phyloP scores from a whole-genome alignment of 2,888 invertebrate species.

The Pecten maximus region DNA sequence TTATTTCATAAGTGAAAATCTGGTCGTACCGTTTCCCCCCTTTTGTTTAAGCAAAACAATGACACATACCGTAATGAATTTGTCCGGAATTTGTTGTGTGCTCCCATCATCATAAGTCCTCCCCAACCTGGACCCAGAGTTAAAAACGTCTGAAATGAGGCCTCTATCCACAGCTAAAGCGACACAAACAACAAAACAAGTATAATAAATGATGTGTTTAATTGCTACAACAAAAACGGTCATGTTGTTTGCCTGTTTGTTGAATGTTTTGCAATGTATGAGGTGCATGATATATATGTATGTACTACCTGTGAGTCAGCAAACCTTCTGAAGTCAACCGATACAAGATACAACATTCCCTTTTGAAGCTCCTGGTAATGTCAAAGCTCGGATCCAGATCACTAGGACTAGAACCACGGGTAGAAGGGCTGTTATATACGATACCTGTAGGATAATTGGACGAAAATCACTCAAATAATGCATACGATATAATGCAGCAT shows the following conservation, averaged over 20 bases:
- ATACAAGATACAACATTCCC: conserved; percentile 15
- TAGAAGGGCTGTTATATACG: neutral
- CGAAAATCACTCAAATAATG: neutral
- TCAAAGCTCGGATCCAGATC: neutral
- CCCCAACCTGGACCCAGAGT: conserved; percentile 8
- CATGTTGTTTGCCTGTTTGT: neutral
- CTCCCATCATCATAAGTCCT: neutral
- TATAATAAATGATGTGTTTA: neutral
- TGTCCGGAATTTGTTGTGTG: neutral
- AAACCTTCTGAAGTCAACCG: conserved; percentile 19
- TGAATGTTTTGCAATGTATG: neutral
- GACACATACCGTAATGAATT: neutral
- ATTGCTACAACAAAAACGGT: neutral
- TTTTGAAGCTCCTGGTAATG: neutral
- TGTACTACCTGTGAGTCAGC: conserved; percentile 1
- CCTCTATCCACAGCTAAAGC: neutral
- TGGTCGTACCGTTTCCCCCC: too few species aligned
- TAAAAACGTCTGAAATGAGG: neutral
- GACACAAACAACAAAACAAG: neutral
- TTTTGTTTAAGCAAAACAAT: too few species aligned
- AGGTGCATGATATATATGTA: neutral
- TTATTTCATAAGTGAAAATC: too few species aligned
- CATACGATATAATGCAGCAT: too few species aligned
- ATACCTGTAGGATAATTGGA: neutral
- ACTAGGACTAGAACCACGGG: neutral